Conservation (phyloP, 92 coral and sea anemone species). For the Anthopleura xanthogrammica region DNA sequence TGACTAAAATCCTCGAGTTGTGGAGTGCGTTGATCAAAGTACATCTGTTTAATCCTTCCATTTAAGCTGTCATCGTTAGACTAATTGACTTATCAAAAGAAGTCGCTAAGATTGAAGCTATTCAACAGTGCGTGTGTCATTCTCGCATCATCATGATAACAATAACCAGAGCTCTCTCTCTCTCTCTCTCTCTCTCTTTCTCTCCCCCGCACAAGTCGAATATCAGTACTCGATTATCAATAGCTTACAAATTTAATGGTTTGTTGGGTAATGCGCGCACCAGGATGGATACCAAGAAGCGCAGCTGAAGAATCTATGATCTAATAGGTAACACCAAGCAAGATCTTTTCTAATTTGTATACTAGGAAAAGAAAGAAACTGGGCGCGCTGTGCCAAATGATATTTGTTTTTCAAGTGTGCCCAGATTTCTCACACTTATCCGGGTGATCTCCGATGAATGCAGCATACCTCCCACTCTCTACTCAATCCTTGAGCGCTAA, state of each 20-base stretch:
- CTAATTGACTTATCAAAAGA: conserved; percentile 35
- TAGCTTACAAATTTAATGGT: neutral
- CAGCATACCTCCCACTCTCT: neutral
- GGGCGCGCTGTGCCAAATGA: too few species aligned
- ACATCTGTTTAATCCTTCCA: conserved; percentile 28
- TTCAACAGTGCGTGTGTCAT: conserved; percentile 33
- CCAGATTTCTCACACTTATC: neutral
- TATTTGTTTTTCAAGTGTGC: too few species aligned
- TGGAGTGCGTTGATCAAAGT: neutral
- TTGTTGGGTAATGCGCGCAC: neutral
- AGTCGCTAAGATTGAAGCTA: conserved; percentile 30
- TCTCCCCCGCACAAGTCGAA: neutral
- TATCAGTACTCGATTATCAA: neutral
- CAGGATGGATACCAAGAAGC: neutral
- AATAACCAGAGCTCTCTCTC: conserved; percentile 9
- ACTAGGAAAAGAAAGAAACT: too few species aligned
- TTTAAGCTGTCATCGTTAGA: conserved; percentile 27
- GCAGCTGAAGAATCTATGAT: too few species aligned
- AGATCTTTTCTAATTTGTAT: too few species aligned
- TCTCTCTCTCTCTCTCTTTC: neutral
- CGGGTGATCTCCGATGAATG: neutral
- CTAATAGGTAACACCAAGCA: too few species aligned
- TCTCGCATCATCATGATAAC: conserved; percentile 19
- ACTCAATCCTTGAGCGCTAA: neutral
- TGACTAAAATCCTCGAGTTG: neutral